Conservation (phyloP, 2,113 vertebrate species). For the Cyanoderma ruficeps region DNA sequence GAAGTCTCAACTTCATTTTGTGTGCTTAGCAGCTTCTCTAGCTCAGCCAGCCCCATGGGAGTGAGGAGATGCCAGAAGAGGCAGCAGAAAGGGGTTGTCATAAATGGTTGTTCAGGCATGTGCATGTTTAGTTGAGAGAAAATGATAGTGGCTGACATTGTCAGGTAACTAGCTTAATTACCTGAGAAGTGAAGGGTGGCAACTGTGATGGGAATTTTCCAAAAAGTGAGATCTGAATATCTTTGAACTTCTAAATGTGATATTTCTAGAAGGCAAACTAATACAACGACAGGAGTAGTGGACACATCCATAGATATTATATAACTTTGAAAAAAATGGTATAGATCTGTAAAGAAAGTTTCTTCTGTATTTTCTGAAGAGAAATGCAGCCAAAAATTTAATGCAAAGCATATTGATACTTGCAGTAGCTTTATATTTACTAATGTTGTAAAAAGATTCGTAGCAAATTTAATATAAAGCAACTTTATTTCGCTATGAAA, state of each 20-base stretch:
- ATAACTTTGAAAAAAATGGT: background rate
- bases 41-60: background rate
- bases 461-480: too few relatives aligned
- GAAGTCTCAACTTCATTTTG: background rate
- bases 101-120: background rate
- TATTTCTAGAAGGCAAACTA: background rate
- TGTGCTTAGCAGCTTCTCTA: background rate
- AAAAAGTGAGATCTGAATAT: background rate
- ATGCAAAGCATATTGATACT: background rate
- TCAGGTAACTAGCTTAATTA: background rate
- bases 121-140: background rate
- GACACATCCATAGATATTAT: background rate
- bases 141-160: background rate
- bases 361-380: background rate
- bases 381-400: background rate
- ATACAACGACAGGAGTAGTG: background rate
- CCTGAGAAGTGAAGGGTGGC: background rate
- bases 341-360: background rate
- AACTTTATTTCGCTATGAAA: too few relatives aligned
- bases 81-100: background rate
- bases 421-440: background rate
- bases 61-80: background rate
- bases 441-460: background rate
- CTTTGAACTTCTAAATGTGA: background rate
- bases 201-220: background rate